A percentile compares a stretch with the other conserved stretches of the same genome.
Conservation (phyloP, 53 echinoderm and acorn worm genomes). For the Zoroaster sp. region DNA sequence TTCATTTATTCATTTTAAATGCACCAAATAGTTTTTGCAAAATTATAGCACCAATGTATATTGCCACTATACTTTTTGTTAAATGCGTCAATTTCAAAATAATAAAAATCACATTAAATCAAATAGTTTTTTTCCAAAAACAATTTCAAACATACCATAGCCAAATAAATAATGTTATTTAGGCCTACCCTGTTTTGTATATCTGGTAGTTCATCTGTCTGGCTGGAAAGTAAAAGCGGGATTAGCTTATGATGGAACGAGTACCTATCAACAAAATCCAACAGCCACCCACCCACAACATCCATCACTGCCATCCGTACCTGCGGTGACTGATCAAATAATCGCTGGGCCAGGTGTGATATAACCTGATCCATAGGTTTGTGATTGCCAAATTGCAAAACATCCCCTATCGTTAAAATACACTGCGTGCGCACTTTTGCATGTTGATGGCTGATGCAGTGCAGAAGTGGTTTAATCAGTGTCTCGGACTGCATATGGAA, state of each 20-base stretch:
- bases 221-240: constrained; percentile 85
- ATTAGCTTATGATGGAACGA: constrained; percentile 97
- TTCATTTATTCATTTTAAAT: not conserved
- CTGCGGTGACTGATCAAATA: constrained; percentile 90
- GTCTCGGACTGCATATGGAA: constrained; percentile 97
- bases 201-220: constrained; percentile 90
- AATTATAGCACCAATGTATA: too few relatives aligned
- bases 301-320: constrained; percentile 90
- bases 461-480: constrained; percentile 78
- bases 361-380: constrained; percentile 97
- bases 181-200: constrained; percentile 66
- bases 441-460: constrained; percentile 91
- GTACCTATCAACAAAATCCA: constrained; percentile 95
- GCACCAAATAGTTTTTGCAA: not conserved
- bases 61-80: not conserved
- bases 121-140: not conserved
- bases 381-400: constrained; percentile 89
- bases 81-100: not conserved
- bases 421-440: constrained; percentile 88
- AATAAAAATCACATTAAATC: not conserved
- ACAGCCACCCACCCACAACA: constrained; percentile 89
- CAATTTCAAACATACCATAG: not conserved
- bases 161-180: not conserved
- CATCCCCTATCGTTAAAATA: constrained; percentile 88
- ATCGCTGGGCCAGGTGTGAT: constrained; percentile 91